Conservation (phyloP, 2,888 invertebrate species). For the Polyploca ridens region DNA sequence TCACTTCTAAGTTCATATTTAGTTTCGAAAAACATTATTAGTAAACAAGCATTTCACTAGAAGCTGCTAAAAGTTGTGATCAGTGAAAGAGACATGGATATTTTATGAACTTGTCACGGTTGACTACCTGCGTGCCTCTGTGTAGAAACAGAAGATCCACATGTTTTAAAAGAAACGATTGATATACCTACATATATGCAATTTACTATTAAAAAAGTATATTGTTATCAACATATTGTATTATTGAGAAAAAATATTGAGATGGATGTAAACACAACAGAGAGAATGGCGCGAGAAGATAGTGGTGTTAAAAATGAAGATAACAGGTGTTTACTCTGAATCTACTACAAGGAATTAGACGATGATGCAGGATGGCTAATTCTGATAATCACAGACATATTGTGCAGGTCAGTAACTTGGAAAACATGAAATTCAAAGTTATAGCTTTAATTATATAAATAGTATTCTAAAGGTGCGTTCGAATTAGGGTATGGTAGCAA, state of each 20-base stretch:
- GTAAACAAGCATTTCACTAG: constrained; percentile 24
- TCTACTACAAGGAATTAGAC: constrained; percentile 59
- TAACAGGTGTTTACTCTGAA: constrained; percentile 48
- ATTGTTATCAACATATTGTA: constrained; percentile 20
- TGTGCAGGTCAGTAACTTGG: constrained; percentile 87
- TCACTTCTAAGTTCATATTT: constrained; percentile 49
- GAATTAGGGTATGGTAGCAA: too few species aligned
- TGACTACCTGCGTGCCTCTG: constrained; percentile 68
- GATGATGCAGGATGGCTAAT: constrained; percentile 83
- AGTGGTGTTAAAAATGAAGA: constrained; percentile 55
- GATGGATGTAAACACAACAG: constrained; percentile 40
- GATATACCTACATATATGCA: constrained; percentile 19
- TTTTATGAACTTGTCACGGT: constrained; percentile 69
- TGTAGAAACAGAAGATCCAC: constrained; percentile 42
- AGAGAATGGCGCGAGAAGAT: constrained; percentile 36
- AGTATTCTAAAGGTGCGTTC: too few species aligned
- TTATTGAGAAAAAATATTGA: constrained; percentile 18
- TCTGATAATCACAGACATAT: constrained; percentile 88
- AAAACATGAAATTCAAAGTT: neutral
- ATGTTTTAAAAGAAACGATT: constrained; percentile 30
- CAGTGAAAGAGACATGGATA: constrained; percentile 46
- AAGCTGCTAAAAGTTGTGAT: constrained; percentile 28
- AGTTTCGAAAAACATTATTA: constrained; percentile 32
- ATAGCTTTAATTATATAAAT: neutral
- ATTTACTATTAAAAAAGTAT: constrained; percentile 24